phyloP scores from a whole-genome alignment of 2,113 vertebrate species.

The Myotis brandtii region DNA sequence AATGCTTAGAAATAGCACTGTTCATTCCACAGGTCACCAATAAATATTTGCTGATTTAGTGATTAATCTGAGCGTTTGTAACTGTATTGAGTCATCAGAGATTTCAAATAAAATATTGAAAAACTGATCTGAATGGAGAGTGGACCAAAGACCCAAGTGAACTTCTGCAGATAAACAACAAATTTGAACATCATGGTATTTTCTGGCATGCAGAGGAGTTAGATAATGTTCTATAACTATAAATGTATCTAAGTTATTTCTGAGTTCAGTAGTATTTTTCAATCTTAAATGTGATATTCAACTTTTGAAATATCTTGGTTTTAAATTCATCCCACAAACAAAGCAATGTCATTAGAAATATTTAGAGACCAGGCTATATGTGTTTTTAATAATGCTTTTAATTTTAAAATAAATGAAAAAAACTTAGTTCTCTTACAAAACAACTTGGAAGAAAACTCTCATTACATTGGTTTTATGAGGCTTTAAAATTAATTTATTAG shows the following conservation, averaged over 20 bases:
- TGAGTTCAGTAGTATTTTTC: background rate
- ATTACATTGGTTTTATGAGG: background rate
- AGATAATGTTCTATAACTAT: background rate
- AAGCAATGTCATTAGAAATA: constrained; percentile 18
- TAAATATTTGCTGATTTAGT: constrained; percentile 31
- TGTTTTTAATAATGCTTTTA: background rate
- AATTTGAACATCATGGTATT: constrained; percentile 26
- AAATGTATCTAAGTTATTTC: background rate
- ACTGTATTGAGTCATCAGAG: background rate
- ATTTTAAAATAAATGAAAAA: background rate
- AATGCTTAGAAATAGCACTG: background rate
- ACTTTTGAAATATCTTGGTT: constrained; percentile 2
- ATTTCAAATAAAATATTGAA: constrained; percentile 60
- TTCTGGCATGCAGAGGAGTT: background rate
- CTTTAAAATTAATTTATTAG: constrained; percentile 1
- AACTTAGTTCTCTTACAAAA: background rate
- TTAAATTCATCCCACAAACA: background rate
- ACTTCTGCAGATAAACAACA: background rate
- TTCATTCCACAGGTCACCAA: background rate
- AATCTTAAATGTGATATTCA: background rate
- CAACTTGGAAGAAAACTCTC: background rate
- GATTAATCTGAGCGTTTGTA: background rate
- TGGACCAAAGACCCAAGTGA: background rate
- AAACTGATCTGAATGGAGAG: constrained; percentile 26
- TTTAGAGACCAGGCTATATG: background rate